Evolutionary conservation across 2,113 vertebrate genomes (phyloP), one percentile per base, ranked within the genome.

Genomic region (Artemisiospiza belli): DNA sequence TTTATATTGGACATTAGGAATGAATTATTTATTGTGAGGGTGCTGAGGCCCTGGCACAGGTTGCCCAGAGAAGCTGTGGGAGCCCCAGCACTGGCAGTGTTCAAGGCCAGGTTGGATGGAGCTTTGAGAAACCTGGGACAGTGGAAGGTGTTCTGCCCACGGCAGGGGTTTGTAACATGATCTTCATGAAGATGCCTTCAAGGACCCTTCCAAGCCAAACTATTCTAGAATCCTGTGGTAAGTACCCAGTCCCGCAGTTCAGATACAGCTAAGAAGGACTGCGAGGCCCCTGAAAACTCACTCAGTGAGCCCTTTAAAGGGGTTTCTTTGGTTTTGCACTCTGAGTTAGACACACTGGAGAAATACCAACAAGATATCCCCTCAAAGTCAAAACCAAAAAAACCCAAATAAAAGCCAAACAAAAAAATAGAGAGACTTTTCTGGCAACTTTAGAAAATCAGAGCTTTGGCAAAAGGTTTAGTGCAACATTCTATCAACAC

Each of bases 21-120:
- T 11, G 31, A 41, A 75, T 61, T 61, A 20, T 46, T 43, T 15
- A 8, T 2, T n/a, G 9, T 35, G 54, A 68, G n/a, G 21, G 9
- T n/a, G 11, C 0, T 15, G 30, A 61, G n/a, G n/a, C 20, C 0
- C 20, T 25, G 54, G 24, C 20, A 68, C 5, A 54, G 9, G 4
- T 0, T 68, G 5, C 5, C 33, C 44, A 59, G 28, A 46, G 46
- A 20, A 39, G 13, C 13, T 27, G 19, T 15, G 46, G 23, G 0
- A 1, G 61, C 10, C 11, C 28, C 24, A 41, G 10, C 23, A n/a
- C 11, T 68, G 46, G 20, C 4, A 68, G 9, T 12, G 47, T 8
- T 2, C 24, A 46, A 15, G 24, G 3, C 11, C 13, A 25, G 20
- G 9, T 0, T n/a, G 46, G 39, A 82, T 30, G 13, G 24, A 3